Evolutionary conservation across 2,797 vertebrate species (phyloP), one percentile per base, ranked within the genome.

Genomic region (Phoebastria nigripes): DNA sequence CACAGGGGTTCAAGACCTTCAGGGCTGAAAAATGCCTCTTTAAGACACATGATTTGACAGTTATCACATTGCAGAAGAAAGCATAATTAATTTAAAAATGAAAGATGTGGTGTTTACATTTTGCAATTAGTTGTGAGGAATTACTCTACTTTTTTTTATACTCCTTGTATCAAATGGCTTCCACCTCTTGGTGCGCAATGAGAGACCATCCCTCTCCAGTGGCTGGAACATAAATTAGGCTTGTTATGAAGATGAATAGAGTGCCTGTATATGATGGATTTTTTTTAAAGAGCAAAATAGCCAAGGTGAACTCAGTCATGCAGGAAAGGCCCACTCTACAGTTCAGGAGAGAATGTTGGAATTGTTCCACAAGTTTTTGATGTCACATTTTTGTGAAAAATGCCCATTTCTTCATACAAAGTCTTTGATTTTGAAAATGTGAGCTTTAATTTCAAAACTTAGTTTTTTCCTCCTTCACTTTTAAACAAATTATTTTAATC

Each of bases 141-240:
- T 70, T 52, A 5, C 15, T 59, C 9, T 72, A 8, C 17, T 47
- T 56, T 85, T 49, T 46, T 54, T 77, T 11, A 42, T 54, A 62
- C 33, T 22, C n/a, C 31, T 86, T 63, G 49, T 84, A 66, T 93
- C 63, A 78, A 82, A 69, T 16, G 42, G 39, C 67, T 97, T 88
- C 61, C 17, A 39, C 33, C 35, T 41, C 21, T 65, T 65, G 12
- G 37, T 41, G 11, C 46, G 52, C 59, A 77, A 51, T 11, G 71
- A 37, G n/a, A 47, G 8, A 28, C 51, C 0, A 8, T 46, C 70
- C 39, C 13, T 94, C 35, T 84, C 35, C 20, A 70, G 71, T 87
- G 51, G 24, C 54, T 95, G 67, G 76, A 95, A 93, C 47, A 21
- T 46, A 93, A 95, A 71, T 72, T 77, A 33, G 79, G 8, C 31